Percentiles rank a stretch among this genome's conserved stretches.
These are phyloP conservation scores for Leptinotarsa juncta DNA, from an alignment of 2,888 invertebrate genomes.

Conservation along the genomic window DNA sequence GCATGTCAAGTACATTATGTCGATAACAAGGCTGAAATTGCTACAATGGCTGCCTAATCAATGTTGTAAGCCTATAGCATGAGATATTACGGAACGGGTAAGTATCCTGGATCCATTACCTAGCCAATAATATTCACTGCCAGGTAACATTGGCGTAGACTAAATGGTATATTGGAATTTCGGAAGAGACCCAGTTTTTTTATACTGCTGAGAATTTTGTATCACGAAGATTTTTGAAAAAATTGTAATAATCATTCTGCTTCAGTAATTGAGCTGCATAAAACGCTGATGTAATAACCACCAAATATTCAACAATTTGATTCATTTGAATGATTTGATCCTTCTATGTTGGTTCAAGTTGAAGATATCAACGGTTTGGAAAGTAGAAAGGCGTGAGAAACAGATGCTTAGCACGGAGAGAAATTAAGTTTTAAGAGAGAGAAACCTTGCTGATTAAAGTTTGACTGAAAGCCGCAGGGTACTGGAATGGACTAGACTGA, in stretches of 20 bases:
- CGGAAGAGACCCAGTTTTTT: background rate
- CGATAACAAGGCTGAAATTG: constrained; percentile 25
- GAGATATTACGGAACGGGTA: constrained; percentile 17
- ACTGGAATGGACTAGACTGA: too few species aligned
- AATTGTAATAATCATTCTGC: too few species aligned
- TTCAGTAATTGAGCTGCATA: too few species aligned
- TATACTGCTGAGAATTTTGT: too few species aligned
- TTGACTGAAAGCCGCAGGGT: too few species aligned
- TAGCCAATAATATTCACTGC: constrained; percentile 5
- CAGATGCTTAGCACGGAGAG: too few species aligned
- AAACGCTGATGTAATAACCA: too few species aligned
- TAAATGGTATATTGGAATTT: background rate
- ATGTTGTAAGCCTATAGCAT: constrained; percentile 23
- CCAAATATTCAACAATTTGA: too few species aligned
- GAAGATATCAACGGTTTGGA: constrained; percentile 3
- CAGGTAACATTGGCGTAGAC: constrained; percentile 1
- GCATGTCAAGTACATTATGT: constrained; percentile 15
- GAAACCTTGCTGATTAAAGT: too few species aligned
- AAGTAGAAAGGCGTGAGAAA: background rate
- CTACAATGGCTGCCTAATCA: constrained; percentile 17
- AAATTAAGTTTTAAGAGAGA: too few species aligned
- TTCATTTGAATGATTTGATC: too few species aligned
- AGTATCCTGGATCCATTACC: constrained; percentile 21
- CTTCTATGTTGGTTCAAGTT: background rate
- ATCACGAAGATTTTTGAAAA: too few species aligned